Percentiles rank a stretch among this genome's conserved stretches.
phyloP scores from a whole-genome alignment of 2,888 invertebrate species.

The Trissolcus japonicus region DNA sequence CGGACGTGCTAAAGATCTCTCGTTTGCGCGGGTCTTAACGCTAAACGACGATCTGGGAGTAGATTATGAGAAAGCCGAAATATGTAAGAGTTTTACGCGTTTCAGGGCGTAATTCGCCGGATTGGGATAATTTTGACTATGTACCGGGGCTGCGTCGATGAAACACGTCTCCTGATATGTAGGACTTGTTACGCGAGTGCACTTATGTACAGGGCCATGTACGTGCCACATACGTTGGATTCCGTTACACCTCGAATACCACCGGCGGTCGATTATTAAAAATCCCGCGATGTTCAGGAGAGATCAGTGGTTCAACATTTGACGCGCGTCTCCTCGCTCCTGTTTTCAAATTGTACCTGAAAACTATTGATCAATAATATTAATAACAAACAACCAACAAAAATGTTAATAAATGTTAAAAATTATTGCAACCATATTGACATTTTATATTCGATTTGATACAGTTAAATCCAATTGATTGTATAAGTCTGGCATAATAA shows the following conservation, averaged over 20 bases:
- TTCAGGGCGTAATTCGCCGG: constrained; percentile 55
- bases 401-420: too few relatives aligned
- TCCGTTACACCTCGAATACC: constrained; percentile 34
- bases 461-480: too few relatives aligned
- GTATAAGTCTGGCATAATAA: too few relatives aligned
- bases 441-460: too few relatives aligned
- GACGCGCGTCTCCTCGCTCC: not conserved
- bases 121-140: constrained; percentile 12
- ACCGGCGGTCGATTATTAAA: constrained; percentile 44
- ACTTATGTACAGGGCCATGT: not conserved
- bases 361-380: too few relatives aligned
- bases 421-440: too few relatives aligned
- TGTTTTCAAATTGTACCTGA: too few relatives aligned
- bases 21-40: constrained; percentile 58
- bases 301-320: constrained; percentile 18
- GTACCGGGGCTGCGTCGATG: constrained; percentile 19
- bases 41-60: constrained; percentile 57
- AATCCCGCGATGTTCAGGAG: constrained; percentile 22
- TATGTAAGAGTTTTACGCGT: constrained; percentile 61
- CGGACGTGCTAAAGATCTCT: constrained; percentile 40
- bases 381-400: too few relatives aligned
- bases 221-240: constrained; percentile 8
- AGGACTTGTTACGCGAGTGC: constrained; percentile 11
- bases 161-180: not conserved
- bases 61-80: constrained; percentile 58